These are phyloP conservation scores for Hippasteria phrygiana DNA, from an alignment of 53 echinoderm and acorn worm species.

Conservation along the genomic window DNA sequence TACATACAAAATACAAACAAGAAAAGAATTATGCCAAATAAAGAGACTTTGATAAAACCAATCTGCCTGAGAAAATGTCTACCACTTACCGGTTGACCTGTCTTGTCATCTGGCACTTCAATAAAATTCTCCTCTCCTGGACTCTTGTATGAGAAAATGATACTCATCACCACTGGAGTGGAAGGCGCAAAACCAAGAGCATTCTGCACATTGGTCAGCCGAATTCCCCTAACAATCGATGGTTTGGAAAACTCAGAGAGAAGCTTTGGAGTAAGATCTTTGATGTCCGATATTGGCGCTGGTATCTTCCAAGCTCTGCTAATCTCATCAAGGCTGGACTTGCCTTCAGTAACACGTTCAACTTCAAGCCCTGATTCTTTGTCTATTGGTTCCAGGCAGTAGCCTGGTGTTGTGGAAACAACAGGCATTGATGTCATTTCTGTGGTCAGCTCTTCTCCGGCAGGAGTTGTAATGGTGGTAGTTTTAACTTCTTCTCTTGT, in stretches of 20 bases:
- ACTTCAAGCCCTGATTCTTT: conserved; percentile 3
- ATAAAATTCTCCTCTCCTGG: not conserved
- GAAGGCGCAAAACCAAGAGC: not conserved
- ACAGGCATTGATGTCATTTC: not conserved
- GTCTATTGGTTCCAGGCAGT: not conserved
- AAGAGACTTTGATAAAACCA: not conserved
- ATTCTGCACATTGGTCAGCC: not conserved
- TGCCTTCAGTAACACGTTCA: not conserved
- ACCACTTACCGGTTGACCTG: not conserved
- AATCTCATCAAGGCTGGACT: not conserved
- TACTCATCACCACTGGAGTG: not conserved
- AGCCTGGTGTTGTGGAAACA: not conserved
- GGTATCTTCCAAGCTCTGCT: not conserved
- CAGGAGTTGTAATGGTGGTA: not conserved
- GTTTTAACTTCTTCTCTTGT: too few species aligned
- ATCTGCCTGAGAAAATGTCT: not conserved
- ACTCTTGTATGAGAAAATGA: not conserved
- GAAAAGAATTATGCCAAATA: not conserved
- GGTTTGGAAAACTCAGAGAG: not conserved
- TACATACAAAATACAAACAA: not conserved
- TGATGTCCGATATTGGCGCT: not conserved
- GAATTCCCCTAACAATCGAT: not conserved
- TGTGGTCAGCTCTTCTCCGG: not conserved
- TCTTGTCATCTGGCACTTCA: not conserved
- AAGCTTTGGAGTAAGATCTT: not conserved